A percentile compares a stretch with the other conserved stretches of the same genome.
phyloP scores from a whole-genome alignment of 2,113 vertebrate species.

The Chaetodon auriga region DNA sequence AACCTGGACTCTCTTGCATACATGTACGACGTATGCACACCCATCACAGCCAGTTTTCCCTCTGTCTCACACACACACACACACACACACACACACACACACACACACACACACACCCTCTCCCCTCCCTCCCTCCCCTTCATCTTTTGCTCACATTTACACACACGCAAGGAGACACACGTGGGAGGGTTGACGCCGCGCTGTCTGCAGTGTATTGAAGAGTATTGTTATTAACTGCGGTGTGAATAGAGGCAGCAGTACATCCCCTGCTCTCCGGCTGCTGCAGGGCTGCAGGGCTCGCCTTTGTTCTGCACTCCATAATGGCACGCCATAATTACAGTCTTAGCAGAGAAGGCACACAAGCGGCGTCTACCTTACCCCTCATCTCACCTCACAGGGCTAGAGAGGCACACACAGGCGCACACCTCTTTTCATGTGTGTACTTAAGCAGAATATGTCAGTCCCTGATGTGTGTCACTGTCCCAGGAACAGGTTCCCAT shows the following conservation, averaged over 20 bases:
- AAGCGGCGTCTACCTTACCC: constrained; percentile 63
- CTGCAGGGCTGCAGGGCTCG: constrained; percentile 76
- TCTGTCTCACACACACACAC: constrained; percentile 46
- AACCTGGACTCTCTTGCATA: constrained; percentile 2
- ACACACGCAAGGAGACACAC: constrained; percentile 63
- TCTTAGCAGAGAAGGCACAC: constrained; percentile 59
- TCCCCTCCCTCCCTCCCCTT: constrained; percentile 2
- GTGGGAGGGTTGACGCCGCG: constrained; percentile 80
- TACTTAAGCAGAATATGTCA: not conserved
- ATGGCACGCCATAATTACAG: constrained; percentile 84
- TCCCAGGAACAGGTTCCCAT: not conserved
- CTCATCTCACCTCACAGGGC: constrained; percentile 57
- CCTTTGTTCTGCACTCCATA: constrained; percentile 79
- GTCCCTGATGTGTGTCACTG: constrained; percentile 9
- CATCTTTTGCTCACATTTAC: constrained; percentile 5
- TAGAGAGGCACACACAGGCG: not conserved
- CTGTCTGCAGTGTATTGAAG: constrained; percentile 78
- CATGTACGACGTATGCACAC: constrained; percentile 19
- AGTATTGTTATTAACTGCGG: constrained; percentile 83
- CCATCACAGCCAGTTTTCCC: constrained; percentile 27
- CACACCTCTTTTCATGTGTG: constrained; percentile 18
- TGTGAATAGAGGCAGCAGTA: constrained; percentile 80
- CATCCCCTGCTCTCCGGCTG: constrained; percentile 73
- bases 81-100: constrained; percentile 60
- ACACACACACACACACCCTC: constrained; percentile 50